phyloP scores from a whole-genome alignment of 2,797 vertebrate species.

The Hoplostethus mediterraneus region DNA sequence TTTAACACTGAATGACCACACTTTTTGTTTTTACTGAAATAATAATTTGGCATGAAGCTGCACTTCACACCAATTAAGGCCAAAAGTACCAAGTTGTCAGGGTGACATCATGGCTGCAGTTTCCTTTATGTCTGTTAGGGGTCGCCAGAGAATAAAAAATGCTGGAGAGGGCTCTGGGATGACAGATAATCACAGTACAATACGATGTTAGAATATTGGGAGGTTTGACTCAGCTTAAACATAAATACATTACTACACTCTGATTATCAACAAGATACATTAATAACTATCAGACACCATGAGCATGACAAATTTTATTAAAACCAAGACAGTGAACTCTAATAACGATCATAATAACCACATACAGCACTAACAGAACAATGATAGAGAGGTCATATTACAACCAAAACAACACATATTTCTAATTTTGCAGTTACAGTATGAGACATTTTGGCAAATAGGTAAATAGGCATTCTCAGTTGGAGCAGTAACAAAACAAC shows the following conservation, averaged over 20 bases:
- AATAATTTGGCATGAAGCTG: not conserved
- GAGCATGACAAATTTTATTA: conserved; percentile 75
- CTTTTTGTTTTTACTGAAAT: too few relatives aligned
- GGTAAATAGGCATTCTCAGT: conserved; percentile 68
- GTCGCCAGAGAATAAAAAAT: conserved; percentile 45
- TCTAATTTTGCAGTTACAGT: conserved; percentile 54
- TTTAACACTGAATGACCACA: not conserved
- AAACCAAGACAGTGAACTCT: conserved; percentile 69
- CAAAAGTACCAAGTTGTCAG: conserved; percentile 35
- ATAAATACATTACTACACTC: not conserved
- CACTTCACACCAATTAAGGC: not conserved
- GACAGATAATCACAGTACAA: too few relatives aligned
- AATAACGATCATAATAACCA: conserved; percentile 54
- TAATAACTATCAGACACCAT: conserved; percentile 21
- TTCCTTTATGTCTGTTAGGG: conserved; percentile 26
- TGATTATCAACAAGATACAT: not conserved
- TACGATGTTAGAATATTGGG: too few relatives aligned
- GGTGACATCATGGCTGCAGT: conserved; percentile 35
- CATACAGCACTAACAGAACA: conserved; percentile 68
- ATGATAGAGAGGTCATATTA: conserved; percentile 43
- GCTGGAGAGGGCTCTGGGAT: not conserved
- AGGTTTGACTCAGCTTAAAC: not conserved
- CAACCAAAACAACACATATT: conserved; percentile 54
- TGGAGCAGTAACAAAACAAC: conserved; percentile 57
- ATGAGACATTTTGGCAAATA: conserved; percentile 75